phyloP scores from a whole-genome alignment of 2,888 invertebrate species.

The Gastrophysa polygoni region DNA sequence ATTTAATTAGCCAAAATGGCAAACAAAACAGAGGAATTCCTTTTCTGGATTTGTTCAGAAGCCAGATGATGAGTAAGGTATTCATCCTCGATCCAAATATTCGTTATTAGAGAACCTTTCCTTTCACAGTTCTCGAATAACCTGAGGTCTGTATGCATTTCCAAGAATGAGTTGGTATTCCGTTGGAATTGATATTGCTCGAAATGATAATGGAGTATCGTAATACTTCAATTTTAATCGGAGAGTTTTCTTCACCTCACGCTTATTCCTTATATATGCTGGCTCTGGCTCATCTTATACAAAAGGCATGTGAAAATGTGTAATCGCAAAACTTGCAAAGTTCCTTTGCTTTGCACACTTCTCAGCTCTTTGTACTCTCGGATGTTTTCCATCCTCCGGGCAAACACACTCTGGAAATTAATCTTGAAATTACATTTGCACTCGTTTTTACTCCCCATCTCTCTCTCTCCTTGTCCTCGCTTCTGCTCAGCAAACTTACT shows the following conservation, averaged over 20 bases:
- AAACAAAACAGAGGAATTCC: conserved; percentile 19
- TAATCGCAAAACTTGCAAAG: conserved; percentile 33
- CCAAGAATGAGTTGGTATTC: too few species aligned
- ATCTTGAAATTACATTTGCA: conserved; percentile 68
- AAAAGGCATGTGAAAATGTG: conserved; percentile 26
- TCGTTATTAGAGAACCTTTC: too few species aligned
- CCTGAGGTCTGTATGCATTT: too few species aligned
- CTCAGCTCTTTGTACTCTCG: conserved; percentile 35
- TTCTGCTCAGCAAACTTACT: conserved; percentile 45
- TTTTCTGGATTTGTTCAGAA: conserved; percentile 6
- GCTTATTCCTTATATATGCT: too few species aligned
- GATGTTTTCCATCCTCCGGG: conserved; percentile 42
- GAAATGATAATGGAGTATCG: too few species aligned
- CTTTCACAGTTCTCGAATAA: too few species aligned
- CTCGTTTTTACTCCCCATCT: conserved; percentile 60
- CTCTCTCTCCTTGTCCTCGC: conserved; percentile 53
- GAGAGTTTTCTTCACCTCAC: too few species aligned
- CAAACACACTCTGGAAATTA: conserved; percentile 56
- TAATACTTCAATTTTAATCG: too few species aligned
- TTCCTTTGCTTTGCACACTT: conserved; percentile 32
- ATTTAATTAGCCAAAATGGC: conserved; percentile 35
- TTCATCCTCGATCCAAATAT: neutral
- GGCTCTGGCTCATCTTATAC: conserved; percentile 20
- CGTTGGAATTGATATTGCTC: too few species aligned
- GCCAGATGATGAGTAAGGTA: neutral